These are phyloP conservation scores for Menidia beryllina DNA, from an alignment of 2,113 vertebrate species.

Conservation along the genomic window DNA sequence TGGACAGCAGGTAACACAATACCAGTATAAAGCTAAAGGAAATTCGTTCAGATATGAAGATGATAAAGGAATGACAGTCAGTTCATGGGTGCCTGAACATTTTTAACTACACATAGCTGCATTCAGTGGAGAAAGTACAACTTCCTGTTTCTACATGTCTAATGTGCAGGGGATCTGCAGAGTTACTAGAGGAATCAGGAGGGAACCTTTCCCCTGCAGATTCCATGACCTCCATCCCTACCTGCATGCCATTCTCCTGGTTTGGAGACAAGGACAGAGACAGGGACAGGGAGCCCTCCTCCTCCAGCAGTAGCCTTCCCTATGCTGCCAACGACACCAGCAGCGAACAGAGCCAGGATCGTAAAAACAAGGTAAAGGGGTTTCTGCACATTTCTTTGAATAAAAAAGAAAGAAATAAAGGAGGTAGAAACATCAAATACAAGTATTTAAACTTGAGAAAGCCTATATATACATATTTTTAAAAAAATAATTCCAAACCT, in stretches of 20 bases:
- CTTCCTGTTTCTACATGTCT: slow-evolving; percentile 1
- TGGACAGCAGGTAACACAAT: slow-evolving; percentile 88
- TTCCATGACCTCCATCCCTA: slow-evolving; percentile 89
- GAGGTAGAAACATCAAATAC: no score
- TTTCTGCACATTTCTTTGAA: not conserved
- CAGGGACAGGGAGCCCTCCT: slow-evolving; percentile 80
- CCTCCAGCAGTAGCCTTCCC: slow-evolving; percentile 85
- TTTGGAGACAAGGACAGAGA: slow-evolving; percentile 91
- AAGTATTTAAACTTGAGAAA: slow-evolving; percentile 4
- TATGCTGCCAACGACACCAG: slow-evolving; percentile 79
- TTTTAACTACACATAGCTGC: no score
- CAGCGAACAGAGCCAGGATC: slow-evolving; percentile 84
- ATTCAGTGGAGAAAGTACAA: no score
- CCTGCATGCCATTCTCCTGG: slow-evolving; percentile 95
- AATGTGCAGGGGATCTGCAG: slow-evolving; percentile 85
- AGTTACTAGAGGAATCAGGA: slow-evolving; percentile 88
- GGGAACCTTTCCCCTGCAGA: slow-evolving; percentile 89
- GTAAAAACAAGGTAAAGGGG: slow-evolving; percentile 85
- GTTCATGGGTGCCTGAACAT: no score
- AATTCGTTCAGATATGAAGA: not conserved
- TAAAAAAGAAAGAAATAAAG: not conserved
- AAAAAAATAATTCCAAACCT: no score
- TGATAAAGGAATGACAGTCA: not conserved
- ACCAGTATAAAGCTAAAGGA: not conserved
- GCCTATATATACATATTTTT: no score